phyloP scores from a whole-genome alignment of 2,113 vertebrate species.

The Puma concolor region DNA sequence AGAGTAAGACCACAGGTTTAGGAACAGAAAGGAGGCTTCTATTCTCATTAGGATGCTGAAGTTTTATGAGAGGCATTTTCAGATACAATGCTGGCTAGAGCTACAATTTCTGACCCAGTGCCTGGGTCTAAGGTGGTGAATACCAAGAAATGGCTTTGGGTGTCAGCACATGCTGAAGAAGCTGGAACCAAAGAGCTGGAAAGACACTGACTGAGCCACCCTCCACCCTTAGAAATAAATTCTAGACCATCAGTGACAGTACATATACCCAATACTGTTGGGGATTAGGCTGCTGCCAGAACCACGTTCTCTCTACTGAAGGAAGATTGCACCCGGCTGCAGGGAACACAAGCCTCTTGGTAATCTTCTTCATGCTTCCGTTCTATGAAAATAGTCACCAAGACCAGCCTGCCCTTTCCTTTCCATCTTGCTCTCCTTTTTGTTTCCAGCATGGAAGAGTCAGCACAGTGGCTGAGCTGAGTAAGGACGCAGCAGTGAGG shows the following conservation, averaged over 20 bases:
- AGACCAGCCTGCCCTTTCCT: neutral
- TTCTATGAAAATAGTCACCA: neutral
- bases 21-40: neutral
- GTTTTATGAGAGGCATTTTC: neutral
- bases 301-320: neutral
- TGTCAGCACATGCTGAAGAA: neutral
- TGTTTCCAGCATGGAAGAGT: neutral
- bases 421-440: neutral
- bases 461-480: neutral
- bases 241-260: neutral
- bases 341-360: neutral
- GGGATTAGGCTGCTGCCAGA: neutral
- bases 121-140: neutral
- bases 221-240: neutral
- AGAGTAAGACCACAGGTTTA: neutral
- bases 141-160: neutral
- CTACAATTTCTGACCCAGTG: neutral
- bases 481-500: neutral
- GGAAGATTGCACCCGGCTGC: neutral
- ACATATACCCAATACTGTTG: too few species aligned
- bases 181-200: neutral
- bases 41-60: neutral
- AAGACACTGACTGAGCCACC: neutral
- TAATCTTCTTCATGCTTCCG: neutral
- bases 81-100: neutral